Evolutionary conservation across 2,797 vertebrate genomes (phyloP).

Genomic region (Buceros bicornis): DNA sequence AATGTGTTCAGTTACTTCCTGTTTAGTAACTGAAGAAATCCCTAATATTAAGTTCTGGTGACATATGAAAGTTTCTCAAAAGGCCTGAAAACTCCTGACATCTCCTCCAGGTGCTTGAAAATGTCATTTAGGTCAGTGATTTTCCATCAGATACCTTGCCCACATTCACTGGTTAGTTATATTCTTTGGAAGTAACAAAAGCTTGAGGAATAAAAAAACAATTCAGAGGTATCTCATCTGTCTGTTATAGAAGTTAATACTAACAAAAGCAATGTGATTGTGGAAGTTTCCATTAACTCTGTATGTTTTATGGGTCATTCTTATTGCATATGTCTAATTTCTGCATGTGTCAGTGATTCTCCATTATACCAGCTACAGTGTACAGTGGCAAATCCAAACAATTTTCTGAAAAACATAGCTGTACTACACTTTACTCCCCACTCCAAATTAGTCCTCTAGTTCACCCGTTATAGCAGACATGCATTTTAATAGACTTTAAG

Average conservation of each 20-base stretch:
- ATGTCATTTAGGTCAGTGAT: background rate
- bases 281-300: background rate
- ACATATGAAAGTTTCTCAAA: background rate
- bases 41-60: background rate
- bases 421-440: background rate
- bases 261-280: background rate
- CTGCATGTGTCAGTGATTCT: background rate
- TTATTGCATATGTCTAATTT: background rate
- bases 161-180: background rate
- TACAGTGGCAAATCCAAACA: background rate
- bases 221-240: background rate
- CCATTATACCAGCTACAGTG: background rate
- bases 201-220: background rate
- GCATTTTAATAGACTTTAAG: background rate
- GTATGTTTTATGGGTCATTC: background rate
- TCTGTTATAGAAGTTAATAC: background rate
- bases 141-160: background rate
- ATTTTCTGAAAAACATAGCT: background rate
- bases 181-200: background rate
- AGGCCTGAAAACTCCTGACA: background rate
- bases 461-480: background rate
- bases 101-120: background rate
- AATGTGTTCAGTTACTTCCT: background rate
- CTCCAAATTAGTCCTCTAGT: background rate
- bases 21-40: background rate